A percentile compares a stretch with the other conserved stretches of the same genome.
These are phyloP conservation scores for Mycetomoellerius zeteki DNA, from an alignment of 1,140 invertebrate species.

Conservation along the genomic window DNA sequence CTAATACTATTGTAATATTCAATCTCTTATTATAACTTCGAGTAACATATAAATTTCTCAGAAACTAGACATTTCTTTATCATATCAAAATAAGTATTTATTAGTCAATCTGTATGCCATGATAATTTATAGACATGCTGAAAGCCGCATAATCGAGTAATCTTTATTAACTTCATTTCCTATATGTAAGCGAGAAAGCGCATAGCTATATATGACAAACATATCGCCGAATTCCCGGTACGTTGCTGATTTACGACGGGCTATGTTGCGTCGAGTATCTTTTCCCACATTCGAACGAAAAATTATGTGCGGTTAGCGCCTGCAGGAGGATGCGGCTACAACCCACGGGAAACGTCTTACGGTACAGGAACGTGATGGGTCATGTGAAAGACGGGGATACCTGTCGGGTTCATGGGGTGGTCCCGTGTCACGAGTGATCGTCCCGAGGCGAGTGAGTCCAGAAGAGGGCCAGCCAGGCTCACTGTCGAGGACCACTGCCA, in stretches of 20 bases:
- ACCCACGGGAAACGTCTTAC: conserved; percentile 62
- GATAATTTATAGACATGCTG: conserved; percentile 26
- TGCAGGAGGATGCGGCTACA: conserved; percentile 50
- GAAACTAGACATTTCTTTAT: conserved; percentile 19
- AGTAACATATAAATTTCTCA: not conserved
- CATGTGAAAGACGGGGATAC: conserved; percentile 83
- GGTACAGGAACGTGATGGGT: conserved; percentile 74
- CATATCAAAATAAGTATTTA: not conserved
- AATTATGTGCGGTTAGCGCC: conserved; percentile 74
- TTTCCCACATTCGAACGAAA: conserved; percentile 67
- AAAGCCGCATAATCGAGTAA: not conserved
- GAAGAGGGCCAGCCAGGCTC: conserved; percentile 40
- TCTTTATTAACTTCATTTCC: conserved; percentile 30
- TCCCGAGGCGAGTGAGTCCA: conserved; percentile 49
- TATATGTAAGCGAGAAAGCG: not conserved
- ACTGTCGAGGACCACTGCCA: conserved; percentile 63
- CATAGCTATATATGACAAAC: not conserved
- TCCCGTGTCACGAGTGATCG: conserved; percentile 79
- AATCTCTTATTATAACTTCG: not conserved
- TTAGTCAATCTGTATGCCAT: not conserved
- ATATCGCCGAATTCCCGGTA: conserved; percentile 32
- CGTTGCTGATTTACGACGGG: conserved; percentile 51
- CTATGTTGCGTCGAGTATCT: conserved; percentile 32
- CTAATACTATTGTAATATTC: not conserved
- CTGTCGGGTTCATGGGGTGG: conserved; percentile 84